Evolutionary conservation across 2,113 vertebrate genomes (phyloP), one percentile per base, ranked within the genome.

Genomic region (Turnix velox): DNA sequence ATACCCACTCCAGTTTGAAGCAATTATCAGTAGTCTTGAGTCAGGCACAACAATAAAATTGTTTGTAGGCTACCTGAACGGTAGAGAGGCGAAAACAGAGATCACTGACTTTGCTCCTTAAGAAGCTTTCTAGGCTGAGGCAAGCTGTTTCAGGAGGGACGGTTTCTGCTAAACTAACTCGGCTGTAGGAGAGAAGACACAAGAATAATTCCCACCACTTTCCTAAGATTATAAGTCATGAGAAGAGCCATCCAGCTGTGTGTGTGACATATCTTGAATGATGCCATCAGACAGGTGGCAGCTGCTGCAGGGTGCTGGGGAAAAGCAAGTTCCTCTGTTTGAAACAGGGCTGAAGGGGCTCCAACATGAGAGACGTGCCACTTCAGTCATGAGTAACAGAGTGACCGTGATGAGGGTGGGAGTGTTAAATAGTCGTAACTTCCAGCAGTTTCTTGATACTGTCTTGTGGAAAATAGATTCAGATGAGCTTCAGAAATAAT

Each of bases 401-500:
- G 31, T 30, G 49, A 3, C 39, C 27, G 13, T 40, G 62, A n/a
- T 69, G 76, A 87, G 24, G 31, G 43, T 66, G 51, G 51, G 92
- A 66, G 24, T 10, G 19, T 51, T 75, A 68, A 82, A 40, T 28
- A 71, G 65, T 59, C 39, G 31, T 83, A 61, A 74, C 61, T 88
- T 90, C 76, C 76, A 93, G 69, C 61, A 78, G 83, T 57, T 65
- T 28, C 61, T 81, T 65, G 31, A 71, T 90, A 71, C 9, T 40
- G 68, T 86, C 73, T 72, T 71, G 61, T 75, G 66, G 55, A 40
- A 90, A 72, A 81, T 57, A 6, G 28, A 86, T 93, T 90, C 68
- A 77, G 68, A 67, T 80, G 61, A 52, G 71, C 65, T 95, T 90
- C 69, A 86, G 57, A 81, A 92, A 75, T 84, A 93, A 90, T 61